Evolutionary conservation across 64 coral and sea anemone species (phyloP), one percentile per base, ranked within the genome.

Genomic region (Orbicella faveolata): DNA sequence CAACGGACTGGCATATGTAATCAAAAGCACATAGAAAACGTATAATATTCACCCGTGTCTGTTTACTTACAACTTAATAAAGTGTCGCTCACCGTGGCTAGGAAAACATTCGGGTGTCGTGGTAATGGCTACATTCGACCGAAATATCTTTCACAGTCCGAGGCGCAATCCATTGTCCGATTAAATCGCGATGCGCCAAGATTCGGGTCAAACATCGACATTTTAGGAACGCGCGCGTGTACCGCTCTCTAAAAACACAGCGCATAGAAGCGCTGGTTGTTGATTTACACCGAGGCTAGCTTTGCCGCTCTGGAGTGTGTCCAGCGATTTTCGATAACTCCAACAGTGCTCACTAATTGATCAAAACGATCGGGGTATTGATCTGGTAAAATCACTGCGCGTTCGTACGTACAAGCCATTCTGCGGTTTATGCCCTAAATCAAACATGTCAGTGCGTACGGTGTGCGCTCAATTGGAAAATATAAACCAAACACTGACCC

Each of bases 21-120:
- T 94, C 88, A 88, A 88, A 94, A 90, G 75, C 84, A 91, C 85
- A 94, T 66, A 95, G 62, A 88, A 67, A 87, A 61, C 73, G 82
- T 37, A 91, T 90, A 33, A 93, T 83, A 76, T 88, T 93, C 83
- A 85, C 74, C 75, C 36, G n/a, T 83, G 79, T 94, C 72, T 97
- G 88, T 94, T 97, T 93, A 93, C 95, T 72, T 61, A 93, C 79
- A 94, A 93, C 95, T 91, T 90, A 91, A 92, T 89, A 89, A 75
- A 76, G 87, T 88, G 92, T 94, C 92, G 92, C 88, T 83, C 83
- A 67, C 86, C 83, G 77, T 76, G 79, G 90, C 74, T 83, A 94
- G 76, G 91, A 97, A 83, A 97, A 91, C 95, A 97, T 37, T 78
- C 80, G 78, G 64, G 21, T 91, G 72, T 86, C 36, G 77, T 39